These are phyloP conservation scores for Tyto alba DNA, from an alignment of 2,113 vertebrate genomes.

Conservation along the genomic window DNA sequence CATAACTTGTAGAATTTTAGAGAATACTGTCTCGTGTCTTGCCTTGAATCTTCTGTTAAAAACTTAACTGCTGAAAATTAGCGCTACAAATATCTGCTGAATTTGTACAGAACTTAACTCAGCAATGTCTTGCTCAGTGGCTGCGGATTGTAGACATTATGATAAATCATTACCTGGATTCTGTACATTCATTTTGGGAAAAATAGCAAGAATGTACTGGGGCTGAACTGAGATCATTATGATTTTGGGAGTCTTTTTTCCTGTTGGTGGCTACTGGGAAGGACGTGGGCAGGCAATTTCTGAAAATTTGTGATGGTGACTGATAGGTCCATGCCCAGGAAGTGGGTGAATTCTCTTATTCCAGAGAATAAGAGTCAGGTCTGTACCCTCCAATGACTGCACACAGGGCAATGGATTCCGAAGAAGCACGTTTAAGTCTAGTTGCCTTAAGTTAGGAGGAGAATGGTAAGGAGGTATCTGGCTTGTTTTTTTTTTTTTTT, in stretches of 20 bases:
- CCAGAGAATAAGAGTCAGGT: background rate
- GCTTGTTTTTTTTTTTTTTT: background rate
- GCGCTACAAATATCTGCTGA: background rate
- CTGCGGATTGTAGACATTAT: background rate
- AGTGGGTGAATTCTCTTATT: too few relatives aligned
- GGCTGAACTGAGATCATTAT: background rate
- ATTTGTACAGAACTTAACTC: background rate
- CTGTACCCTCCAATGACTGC: background rate
- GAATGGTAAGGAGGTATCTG: background rate
- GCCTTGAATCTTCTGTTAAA: background rate
- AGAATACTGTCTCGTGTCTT: background rate
- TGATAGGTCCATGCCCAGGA: background rate
- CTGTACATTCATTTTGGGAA: background rate
- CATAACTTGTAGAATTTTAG: background rate
- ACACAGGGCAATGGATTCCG: background rate
- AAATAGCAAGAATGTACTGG: background rate
- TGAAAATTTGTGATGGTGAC: background rate
- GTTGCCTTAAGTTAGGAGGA: background rate
- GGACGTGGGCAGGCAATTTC: background rate
- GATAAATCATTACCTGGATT: background rate
- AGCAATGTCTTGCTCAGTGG: background rate
- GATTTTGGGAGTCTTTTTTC: background rate
- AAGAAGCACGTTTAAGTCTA: background rate
- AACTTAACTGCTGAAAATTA: background rate
- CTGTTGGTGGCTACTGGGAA: background rate